Evolutionary conservation across 2,888 invertebrate species (phyloP).

Genomic region (Sinodicranocentrus sp.): DNA sequence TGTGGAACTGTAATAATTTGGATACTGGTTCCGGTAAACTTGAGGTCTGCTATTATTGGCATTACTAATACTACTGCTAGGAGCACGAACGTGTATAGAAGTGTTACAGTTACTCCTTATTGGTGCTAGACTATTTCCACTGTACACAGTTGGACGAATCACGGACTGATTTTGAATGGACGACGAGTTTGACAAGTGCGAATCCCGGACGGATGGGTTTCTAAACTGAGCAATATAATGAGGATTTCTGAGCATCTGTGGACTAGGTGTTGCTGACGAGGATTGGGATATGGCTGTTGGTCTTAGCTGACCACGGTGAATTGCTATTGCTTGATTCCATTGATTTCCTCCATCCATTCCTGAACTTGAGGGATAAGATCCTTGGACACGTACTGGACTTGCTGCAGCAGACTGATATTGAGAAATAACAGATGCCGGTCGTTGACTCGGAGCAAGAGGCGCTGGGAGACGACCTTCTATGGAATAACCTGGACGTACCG

Average conservation of each 20-base stretch:
- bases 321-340: no score
- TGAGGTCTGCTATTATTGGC: not conserved
- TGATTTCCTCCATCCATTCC: conserved; percentile 14
- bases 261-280: conserved; percentile 26
- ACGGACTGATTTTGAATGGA: conserved; percentile 4
- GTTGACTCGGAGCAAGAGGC: conserved; percentile 19
- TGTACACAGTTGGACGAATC: conserved; percentile 55
- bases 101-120: conserved; percentile 27
- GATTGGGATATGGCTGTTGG: no score
- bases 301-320: not conserved
- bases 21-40: conserved; percentile 1
- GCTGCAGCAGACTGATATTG: not conserved
- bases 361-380: no score
- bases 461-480: conserved; percentile 14
- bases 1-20: not conserved
- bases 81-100: conserved; percentile 12
- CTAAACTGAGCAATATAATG: conserved; percentile 55
- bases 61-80: not conserved
- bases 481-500: not conserved
- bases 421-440: conserved; percentile 37
- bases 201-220: conserved; percentile 12
- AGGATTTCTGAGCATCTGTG: conserved; percentile 59
- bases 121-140: conserved; percentile 26
- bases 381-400: no score
- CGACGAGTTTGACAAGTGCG: conserved; percentile 24